Percentiles rank a stretch among this genome's conserved stretches.
Evolutionary conservation across 2,113 vertebrate species (phyloP).

Genomic region (Rhinoptilus africanus): DNA sequence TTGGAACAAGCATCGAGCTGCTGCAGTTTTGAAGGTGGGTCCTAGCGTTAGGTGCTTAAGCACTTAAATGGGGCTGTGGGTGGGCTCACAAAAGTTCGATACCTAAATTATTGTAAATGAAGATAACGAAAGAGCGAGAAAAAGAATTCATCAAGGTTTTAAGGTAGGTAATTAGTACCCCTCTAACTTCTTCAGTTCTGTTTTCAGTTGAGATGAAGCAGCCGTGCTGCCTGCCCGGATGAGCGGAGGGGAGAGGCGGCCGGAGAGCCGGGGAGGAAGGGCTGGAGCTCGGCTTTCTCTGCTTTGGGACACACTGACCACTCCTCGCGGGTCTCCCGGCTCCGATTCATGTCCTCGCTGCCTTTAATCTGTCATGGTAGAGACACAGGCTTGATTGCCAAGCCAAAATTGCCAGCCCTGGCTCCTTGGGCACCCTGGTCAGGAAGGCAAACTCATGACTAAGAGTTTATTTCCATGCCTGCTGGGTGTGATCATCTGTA

Average conservation of each 20-base stretch:
- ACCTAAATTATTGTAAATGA: neutral
- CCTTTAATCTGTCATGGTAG: fast-evolving
- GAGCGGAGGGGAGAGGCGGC: neutral
- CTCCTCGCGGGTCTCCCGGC: neutral
- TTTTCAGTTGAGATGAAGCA: neutral
- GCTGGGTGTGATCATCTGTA: neutral
- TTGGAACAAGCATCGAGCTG: neutral
- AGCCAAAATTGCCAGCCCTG: neutral
- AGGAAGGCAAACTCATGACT: neutral
- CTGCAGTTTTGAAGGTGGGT: neutral
- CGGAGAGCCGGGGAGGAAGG: neutral
- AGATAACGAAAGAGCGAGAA: neutral
- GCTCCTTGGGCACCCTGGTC: neutral
- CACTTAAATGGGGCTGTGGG: neutral
- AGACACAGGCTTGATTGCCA: neutral
- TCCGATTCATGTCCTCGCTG: neutral
- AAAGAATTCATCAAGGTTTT: neutral
- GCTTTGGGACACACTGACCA: fast-evolving
- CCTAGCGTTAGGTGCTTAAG: neutral
- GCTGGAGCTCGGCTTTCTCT: neutral
- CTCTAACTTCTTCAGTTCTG: neutral
- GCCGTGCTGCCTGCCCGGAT: neutral
- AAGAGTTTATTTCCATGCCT: neutral
- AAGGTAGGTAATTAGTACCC: too few species aligned
- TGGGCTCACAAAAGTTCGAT: neutral